These are phyloP conservation scores for Champsocephalus gunnari DNA, from an alignment of 2,797 vertebrate genomes.

Conservation along the genomic window DNA sequence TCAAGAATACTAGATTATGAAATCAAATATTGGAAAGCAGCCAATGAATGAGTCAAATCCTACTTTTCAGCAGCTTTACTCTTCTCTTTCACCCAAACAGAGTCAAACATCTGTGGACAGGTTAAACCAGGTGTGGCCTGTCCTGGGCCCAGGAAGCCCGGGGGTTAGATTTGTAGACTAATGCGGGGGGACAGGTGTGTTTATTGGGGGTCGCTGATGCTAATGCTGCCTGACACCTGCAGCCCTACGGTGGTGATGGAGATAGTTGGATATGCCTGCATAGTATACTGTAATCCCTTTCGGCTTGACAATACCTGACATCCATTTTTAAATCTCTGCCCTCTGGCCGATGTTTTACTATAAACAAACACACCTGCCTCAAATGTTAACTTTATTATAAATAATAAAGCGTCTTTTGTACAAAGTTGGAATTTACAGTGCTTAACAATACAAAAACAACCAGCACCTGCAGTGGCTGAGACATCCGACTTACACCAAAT, in stretches of 20 bases:
- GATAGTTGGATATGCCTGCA: slow-evolving; percentile 75
- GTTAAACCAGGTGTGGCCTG: slow-evolving; percentile 74
- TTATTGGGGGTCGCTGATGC: slow-evolving; percentile 55
- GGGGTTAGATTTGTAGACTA: slow-evolving; percentile 65
- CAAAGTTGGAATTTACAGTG: no score
- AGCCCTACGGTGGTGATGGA: slow-evolving; percentile 63
- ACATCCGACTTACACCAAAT: slow-evolving; percentile 38
- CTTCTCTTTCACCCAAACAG: slow-evolving; percentile 51
- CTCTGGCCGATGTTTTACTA: slow-evolving; percentile 41
- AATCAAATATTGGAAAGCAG: slow-evolving; percentile 59
- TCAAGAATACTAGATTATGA: slow-evolving; percentile 41
- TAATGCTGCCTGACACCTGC: slow-evolving; percentile 74
- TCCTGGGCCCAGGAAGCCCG: slow-evolving; percentile 50
- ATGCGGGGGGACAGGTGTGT: slow-evolving; percentile 75
- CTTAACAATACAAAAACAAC: not conserved
- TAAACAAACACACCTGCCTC: slow-evolving; percentile 51
- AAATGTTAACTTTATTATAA: no score
- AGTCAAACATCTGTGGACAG: slow-evolving; percentile 72
- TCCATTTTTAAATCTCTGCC: slow-evolving; percentile 37
- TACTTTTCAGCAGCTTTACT: slow-evolving; percentile 50
- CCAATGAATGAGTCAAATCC: slow-evolving; percentile 50
- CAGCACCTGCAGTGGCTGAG: slow-evolving; percentile 40
- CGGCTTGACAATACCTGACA: slow-evolving; percentile 50
- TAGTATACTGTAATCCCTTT: slow-evolving; percentile 57
- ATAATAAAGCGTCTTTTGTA: no score